Percentiles rank a stretch among this genome's conserved stretches.
Conservation (phyloP, 2,797 vertebrate species). For the Florisuga fusca region DNA sequence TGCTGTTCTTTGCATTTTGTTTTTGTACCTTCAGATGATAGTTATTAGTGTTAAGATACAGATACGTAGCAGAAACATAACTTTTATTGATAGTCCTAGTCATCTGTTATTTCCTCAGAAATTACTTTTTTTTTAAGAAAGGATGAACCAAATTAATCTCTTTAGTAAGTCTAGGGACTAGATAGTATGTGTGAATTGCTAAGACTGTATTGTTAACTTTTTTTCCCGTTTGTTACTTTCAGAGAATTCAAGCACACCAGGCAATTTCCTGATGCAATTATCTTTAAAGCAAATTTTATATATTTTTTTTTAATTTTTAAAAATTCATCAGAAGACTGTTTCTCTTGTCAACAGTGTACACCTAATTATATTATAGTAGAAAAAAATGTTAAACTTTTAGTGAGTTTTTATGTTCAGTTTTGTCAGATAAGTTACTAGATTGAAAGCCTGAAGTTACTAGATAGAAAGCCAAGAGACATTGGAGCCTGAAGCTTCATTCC, state of each 20-base stretch:
- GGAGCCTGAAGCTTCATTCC: neutral
- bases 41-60: neutral
- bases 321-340: neutral
- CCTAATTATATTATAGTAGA: neutral
- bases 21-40: neutral
- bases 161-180: neutral
- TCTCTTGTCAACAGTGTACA: neutral
- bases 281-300: neutral
- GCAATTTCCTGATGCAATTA: neutral
- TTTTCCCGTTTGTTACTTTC: neutral
- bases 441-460: neutral
- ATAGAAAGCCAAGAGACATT: neutral
- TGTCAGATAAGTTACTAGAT: neutral
- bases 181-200: neutral
- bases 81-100: neutral
- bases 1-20: neutral
- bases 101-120: neutral
- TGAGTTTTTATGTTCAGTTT: conserved; percentile 2
- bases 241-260: neutral
- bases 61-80: neutral
- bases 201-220: neutral
- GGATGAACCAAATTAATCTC: neutral
- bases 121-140: neutral
- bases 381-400: conserved; percentile 8
- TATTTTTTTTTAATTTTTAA: neutral